These are phyloP conservation scores for Agelas oroides DNA, from an alignment of 37 sponge, comb jelly and placozoan species.

Conservation along the genomic window DNA sequence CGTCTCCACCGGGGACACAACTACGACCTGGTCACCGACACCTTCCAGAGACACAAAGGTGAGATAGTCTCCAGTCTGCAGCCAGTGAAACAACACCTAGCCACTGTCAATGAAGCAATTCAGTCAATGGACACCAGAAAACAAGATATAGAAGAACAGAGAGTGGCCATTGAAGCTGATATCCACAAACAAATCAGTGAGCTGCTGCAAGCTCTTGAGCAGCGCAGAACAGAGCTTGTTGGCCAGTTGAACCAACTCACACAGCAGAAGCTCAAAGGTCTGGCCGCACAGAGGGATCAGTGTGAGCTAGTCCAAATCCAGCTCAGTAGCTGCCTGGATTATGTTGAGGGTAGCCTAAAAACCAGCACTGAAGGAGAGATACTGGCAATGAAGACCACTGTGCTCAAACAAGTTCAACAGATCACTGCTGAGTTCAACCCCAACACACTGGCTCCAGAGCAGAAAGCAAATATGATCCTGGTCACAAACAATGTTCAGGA, in stretches of 20 bases:
- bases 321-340: constrained; percentile 32
- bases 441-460: not conserved
- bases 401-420: not conserved
- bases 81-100: constrained; percentile 23
- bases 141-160: constrained; percentile 3
- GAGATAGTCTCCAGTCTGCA: not conserved
- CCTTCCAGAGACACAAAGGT: constrained; percentile 7
- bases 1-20: constrained; percentile 26
- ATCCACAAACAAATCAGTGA: not conserved
- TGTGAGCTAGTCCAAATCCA: constrained; percentile 23
- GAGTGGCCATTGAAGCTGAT: not conserved
- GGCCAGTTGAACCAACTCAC: constrained; percentile 1
- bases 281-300: constrained; percentile 36
- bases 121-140: not conserved
- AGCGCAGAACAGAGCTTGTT: constrained; percentile 22
- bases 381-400: constrained; percentile 20
- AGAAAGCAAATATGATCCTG: constrained; percentile 4
- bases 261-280: constrained; percentile 14
- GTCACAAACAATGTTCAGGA: too few species aligned
- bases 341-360: constrained; percentile 17
- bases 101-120: not conserved
- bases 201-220: not conserved
- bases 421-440: constrained; percentile 8
- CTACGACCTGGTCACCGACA: constrained; percentile 22
- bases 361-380: constrained; percentile 25